Evolutionary conservation across 2,888 invertebrate genomes (phyloP).

Genomic region (Cataglyphis cursor): DNA sequence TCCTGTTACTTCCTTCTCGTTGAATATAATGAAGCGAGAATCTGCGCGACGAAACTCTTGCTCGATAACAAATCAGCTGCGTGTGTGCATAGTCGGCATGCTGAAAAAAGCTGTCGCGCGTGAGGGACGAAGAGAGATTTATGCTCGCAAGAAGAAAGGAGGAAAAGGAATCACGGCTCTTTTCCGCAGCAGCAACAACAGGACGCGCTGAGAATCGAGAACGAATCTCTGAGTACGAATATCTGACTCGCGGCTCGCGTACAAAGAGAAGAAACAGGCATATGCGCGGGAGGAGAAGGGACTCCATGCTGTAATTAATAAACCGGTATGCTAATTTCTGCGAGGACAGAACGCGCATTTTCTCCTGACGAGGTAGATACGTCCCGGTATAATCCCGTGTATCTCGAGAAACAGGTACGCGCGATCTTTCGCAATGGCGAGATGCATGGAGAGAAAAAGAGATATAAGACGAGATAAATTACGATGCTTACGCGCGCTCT

Average conservation of each 20-base stretch:
- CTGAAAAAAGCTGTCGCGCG: slow-evolving; percentile 59
- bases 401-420: slow-evolving; percentile 41
- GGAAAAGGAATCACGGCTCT: slow-evolving; percentile 54
- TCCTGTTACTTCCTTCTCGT: slow-evolving; percentile 39
- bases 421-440: slow-evolving; percentile 40
- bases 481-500: slow-evolving; percentile 25
- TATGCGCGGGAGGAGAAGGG: slow-evolving; percentile 28
- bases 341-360: slow-evolving; percentile 76
- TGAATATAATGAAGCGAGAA: slow-evolving; percentile 71
- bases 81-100: slow-evolving; percentile 47
- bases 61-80: slow-evolving; percentile 68
- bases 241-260: slow-evolving; percentile 43
- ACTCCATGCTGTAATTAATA: slow-evolving; percentile 79
- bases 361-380: slow-evolving; percentile 58
- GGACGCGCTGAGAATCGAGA: slow-evolving; percentile 68
- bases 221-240: slow-evolving; percentile 66
- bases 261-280: slow-evolving; percentile 41
- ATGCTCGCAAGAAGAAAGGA: slow-evolving; percentile 65
- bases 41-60: slow-evolving; percentile 62
- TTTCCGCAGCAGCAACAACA: slow-evolving; percentile 35
- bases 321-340: slow-evolving; percentile 82
- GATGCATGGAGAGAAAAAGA: slow-evolving; percentile 40
- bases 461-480: slow-evolving; percentile 66
- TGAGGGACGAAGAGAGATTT: slow-evolving; percentile 73
- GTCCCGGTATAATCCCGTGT: slow-evolving; percentile 58